Evolutionary conservation across 2,113 vertebrate genomes (phyloP).

Genomic region (Ciconia boyciana): DNA sequence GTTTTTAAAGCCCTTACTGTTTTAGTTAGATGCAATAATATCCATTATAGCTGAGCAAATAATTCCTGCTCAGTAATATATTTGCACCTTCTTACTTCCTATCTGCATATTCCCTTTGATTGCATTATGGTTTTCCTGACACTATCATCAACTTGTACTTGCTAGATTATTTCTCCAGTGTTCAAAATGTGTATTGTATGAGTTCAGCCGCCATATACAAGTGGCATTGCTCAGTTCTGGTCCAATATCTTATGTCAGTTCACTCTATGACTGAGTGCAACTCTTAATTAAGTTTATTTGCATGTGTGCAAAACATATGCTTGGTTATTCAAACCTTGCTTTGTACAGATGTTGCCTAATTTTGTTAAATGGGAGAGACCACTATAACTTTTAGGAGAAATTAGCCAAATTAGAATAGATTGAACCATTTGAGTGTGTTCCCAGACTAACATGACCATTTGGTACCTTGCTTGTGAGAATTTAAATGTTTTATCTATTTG

Average conservation of each 20-base stretch:
- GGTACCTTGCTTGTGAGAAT: neutral
- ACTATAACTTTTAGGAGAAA: conserved; percentile 7
- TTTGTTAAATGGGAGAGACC: conserved; percentile 13
- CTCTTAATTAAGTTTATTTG: conserved; percentile 35
- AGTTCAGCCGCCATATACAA: neutral
- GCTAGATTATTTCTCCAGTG: neutral
- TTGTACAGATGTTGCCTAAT: conserved; percentile 29
- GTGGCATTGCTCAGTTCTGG: neutral
- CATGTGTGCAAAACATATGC: conserved; percentile 31
- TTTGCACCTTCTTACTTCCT: neutral
- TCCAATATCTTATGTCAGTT: neutral
- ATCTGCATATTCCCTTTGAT: neutral
- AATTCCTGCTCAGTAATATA: neutral
- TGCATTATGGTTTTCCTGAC: neutral
- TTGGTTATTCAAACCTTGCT: conserved; percentile 4
- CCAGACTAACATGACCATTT: neutral
- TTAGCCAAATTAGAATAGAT: conserved; percentile 17
- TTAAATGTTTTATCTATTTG: neutral
- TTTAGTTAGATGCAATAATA: neutral
- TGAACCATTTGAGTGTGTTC: neutral
- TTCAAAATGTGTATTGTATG: neutral
- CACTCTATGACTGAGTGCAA: neutral
- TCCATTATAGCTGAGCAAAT: neutral
- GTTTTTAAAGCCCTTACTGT: neutral
- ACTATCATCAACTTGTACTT: neutral